These are phyloP conservation scores for Thera obeliscata DNA, from an alignment of 2,888 invertebrate species.

Conservation along the genomic window DNA sequence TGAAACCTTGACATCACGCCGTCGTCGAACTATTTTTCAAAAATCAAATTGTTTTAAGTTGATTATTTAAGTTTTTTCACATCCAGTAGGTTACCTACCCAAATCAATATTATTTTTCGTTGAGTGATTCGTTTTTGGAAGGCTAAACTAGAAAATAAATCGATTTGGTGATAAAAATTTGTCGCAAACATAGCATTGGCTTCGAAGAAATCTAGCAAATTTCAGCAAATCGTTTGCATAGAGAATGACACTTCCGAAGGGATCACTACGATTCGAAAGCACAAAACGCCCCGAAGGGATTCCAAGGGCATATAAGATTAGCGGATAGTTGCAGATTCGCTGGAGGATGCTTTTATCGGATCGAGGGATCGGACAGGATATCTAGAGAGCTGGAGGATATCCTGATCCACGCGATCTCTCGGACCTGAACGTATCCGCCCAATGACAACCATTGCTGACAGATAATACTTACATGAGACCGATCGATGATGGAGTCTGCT, in stretches of 20 bases:
- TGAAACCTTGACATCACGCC: no score
- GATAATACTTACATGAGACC: no score
- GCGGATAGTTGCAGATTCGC: slow-evolving; percentile 16
- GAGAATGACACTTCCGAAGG: slow-evolving; percentile 11
- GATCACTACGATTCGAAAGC: slow-evolving; percentile 11
- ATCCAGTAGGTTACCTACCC: no score
- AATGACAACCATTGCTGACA: slow-evolving; percentile 5
- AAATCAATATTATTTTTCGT: no score
- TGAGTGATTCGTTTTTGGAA: no score
- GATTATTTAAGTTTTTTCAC: no score
- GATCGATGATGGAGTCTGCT: no score
- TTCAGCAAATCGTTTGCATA: slow-evolving; percentile 8
- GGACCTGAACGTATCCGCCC: slow-evolving; percentile 10
- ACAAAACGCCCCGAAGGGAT: slow-evolving; percentile 7
- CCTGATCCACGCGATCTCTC: slow-evolving; percentile 16
- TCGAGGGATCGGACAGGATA: slow-evolving; percentile 19
- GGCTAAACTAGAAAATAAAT: no score
- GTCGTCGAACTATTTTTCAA: no score
- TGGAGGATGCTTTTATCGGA: slow-evolving; percentile 16
- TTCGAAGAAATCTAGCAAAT: slow-evolving; percentile 5
- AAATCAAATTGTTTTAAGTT: no score
- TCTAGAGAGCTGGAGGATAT: slow-evolving; percentile 19
- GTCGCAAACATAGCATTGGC: not conserved
- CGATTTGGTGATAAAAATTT: no score
- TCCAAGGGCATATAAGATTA: slow-evolving; percentile 22